Evolutionary conservation across 1,140 invertebrate genomes (phyloP).

Genomic region (Drosophila athabasca): DNA sequence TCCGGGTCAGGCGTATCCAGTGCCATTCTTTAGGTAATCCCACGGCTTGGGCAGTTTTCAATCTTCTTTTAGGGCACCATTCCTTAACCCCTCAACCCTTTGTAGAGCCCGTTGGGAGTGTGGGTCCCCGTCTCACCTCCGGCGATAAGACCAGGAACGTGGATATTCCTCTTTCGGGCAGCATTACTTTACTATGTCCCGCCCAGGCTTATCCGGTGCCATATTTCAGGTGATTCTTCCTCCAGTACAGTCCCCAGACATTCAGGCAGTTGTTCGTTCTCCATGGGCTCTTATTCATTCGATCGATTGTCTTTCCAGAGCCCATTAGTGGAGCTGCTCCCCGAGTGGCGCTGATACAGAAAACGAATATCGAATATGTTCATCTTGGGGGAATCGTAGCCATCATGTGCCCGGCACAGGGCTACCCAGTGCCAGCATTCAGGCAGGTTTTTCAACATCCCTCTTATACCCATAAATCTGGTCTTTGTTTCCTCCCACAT

Average conservation of each 20-base stretch:
- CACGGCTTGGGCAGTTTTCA: constrained; percentile 46
- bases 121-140: constrained; percentile 70
- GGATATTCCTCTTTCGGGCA: constrained; percentile 52
- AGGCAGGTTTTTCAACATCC: constrained; percentile 28
- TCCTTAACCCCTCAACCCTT: neutral
- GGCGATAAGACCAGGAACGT: constrained; percentile 77
- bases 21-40: constrained; percentile 86
- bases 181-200: constrained; percentile 87
- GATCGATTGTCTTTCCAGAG: constrained; percentile 84
- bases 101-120: constrained; percentile 65
- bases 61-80: neutral
- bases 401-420: constrained; percentile 90
- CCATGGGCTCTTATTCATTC: no score
- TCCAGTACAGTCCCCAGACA: neutral
- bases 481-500: constrained; percentile 22
- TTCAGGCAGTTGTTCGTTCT: constrained; percentile 44
- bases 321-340: constrained; percentile 89
- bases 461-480: neutral
- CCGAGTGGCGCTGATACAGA: constrained; percentile 84
- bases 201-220: constrained; percentile 87
- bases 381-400: constrained; percentile 55
- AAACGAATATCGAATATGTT: constrained; percentile 85
- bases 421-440: constrained; percentile 86
- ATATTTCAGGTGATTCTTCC: constrained; percentile 51
- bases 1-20: constrained; percentile 88